phyloP scores from a whole-genome alignment of 2,797 vertebrate species.

The Gorsachius magnificus region DNA sequence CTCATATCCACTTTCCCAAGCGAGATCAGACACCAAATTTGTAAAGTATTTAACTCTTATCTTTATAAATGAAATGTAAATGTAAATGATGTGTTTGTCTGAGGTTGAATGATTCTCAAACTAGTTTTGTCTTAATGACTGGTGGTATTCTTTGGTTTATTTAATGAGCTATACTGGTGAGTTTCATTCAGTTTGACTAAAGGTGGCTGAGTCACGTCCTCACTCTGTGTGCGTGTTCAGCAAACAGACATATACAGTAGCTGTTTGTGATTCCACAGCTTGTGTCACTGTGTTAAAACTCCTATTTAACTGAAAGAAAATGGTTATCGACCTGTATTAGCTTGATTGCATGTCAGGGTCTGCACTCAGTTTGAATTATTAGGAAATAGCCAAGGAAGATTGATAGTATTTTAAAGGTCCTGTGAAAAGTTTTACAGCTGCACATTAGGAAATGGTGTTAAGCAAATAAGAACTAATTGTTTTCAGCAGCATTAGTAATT shows the following conservation, averaged over 20 bases:
- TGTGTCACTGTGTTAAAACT: conserved; percentile 66
- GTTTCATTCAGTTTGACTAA: neutral
- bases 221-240: neutral
- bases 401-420: conserved; percentile 74
- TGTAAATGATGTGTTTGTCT: neutral
- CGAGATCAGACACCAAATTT: neutral
- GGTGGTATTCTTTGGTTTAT: neutral
- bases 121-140: neutral
- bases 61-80: neutral
- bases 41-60: neutral
- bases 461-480: conserved; percentile 75
- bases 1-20: neutral
- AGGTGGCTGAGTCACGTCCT: neutral
- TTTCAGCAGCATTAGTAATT: conserved; percentile 60
- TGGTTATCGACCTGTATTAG: conserved; percentile 72
- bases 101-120: neutral
- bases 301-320: conserved; percentile 78
- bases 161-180: neutral
- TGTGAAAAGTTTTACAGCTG: conserved; percentile 72
- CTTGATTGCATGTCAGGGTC: conserved; percentile 70
- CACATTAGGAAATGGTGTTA: conserved; percentile 64
- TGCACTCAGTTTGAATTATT: conserved; percentile 72
- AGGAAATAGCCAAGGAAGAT: conserved; percentile 69
- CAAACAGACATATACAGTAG: conserved; percentile 14
- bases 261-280: conserved; percentile 47